phyloP scores from a whole-genome alignment of 1,140 invertebrate species.

The Sesamia nonagrioides region DNA sequence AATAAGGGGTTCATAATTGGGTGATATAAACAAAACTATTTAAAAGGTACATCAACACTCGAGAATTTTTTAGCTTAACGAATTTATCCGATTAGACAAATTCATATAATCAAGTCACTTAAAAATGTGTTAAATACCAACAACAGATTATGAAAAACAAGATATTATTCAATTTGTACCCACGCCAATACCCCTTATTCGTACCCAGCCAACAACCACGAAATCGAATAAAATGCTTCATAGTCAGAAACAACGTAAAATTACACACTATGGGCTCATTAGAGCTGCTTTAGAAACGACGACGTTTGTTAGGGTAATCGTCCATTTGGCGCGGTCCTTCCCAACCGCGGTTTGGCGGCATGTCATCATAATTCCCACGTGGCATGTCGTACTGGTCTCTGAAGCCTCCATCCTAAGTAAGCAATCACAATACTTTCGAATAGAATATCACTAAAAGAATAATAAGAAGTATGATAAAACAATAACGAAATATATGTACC shows the following conservation, averaged over 20 bases:
- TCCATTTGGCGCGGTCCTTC: constrained; percentile 82
- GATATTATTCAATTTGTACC: background rate
- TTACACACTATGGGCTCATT: constrained; percentile 28
- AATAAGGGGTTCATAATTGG: constrained; percentile 42
- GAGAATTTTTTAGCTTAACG: background rate
- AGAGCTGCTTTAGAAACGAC: constrained; percentile 75
- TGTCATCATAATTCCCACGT: constrained; percentile 81
- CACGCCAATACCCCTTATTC: constrained; percentile 47
- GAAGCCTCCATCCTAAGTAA: constrained; percentile 86
- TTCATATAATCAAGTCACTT: too few relatives aligned
- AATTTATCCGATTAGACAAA: background rate
- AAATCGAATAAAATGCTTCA: constrained; percentile 17
- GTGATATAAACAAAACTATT: background rate
- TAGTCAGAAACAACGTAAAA: constrained; percentile 14
- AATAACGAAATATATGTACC: background rate
- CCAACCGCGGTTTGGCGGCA: constrained; percentile 81
- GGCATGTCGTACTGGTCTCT: constrained; percentile 85
- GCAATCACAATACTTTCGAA: constrained; percentile 83
- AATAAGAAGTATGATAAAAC: constrained; percentile 21
- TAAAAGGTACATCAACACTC: too few relatives aligned
- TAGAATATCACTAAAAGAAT: constrained; percentile 60
- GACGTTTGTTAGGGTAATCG: constrained; percentile 86
- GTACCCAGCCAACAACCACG: constrained; percentile 54
- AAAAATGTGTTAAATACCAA: too few relatives aligned
- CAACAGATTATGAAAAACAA: too few relatives aligned